Evolutionary conservation across 2,888 invertebrate species (phyloP), one percentile per base, ranked within the genome.

Genomic region (Gryllus longicercus): DNA sequence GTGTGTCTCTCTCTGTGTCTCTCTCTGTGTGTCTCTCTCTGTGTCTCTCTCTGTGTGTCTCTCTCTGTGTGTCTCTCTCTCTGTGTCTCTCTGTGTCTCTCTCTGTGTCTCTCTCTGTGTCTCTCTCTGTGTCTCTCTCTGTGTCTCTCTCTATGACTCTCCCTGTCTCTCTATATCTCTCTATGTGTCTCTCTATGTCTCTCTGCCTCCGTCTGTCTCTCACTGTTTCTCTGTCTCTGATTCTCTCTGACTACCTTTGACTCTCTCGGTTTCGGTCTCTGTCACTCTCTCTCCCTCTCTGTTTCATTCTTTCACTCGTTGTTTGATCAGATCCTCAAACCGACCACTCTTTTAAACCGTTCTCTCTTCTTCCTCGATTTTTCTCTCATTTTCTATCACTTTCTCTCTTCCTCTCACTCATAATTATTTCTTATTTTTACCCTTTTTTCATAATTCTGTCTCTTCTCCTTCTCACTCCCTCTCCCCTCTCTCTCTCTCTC

Each of bases 1-100:
- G 16, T 77, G 49, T 50, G 14, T 77, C 49, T 77, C 77, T 77
- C 77, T 77, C 16, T 77, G 12, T 77, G 50, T 18, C 50, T 77
- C 77, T 50, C 50, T 77, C 49, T 77, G 3, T 77, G 49, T 50
- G 50, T 77, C n/a, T 50, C 77, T 77, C 50, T 50, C 12, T 77
- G 50, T 50, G 50, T 50, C 51, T 4, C 77, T 77, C 77, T 77
- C 14, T 77, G 77, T 51, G 50, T 77, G 51, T 51, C 50, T 77
- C 77, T 77, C 21, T 49, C 2, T 77, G 2, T 51, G 51, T 51
- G 51, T 77, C 5, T 50, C 2, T 77, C 50, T 51, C 18, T 77
- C 11, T 51, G 1, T 77, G 1, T 51, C 51, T n/a, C 5, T 51
- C n/a, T 77, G 1, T 77, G n/a, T 50, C 0, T 77, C 77, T 77